These are phyloP conservation scores for Mactra quadrangularis DNA, from an alignment of 1,140 invertebrate genomes.

Conservation along the genomic window DNA sequence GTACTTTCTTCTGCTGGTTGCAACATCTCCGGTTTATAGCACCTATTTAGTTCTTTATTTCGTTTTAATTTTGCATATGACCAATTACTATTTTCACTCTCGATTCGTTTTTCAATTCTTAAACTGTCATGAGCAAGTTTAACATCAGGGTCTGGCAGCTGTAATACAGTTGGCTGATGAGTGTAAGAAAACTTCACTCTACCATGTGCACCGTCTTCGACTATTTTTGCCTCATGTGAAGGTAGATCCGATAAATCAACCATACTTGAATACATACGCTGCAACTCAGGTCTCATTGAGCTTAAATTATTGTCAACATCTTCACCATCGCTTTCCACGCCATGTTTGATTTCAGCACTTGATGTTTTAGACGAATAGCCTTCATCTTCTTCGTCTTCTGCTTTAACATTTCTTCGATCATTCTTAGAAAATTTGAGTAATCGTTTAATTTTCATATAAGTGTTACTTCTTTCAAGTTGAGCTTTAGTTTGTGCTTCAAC, in stretches of 20 bases:
- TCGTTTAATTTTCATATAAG: conserved; percentile 39
- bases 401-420: neutral
- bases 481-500: conserved; percentile 10
- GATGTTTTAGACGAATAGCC: conserved; percentile 61
- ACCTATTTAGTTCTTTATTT: conserved; percentile 52
- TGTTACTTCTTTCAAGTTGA: conserved; percentile 37
- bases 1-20: conserved; percentile 20
- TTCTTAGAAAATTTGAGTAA: conserved; percentile 42
- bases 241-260: conserved; percentile 45
- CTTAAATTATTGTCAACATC: neutral
- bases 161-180: conserved; percentile 41
- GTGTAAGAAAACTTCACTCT: conserved; percentile 49
- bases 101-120: conserved; percentile 30
- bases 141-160: conserved; percentile 46
- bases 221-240: conserved; percentile 30
- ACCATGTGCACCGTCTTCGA: neutral
- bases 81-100: conserved; percentile 44
- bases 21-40: conserved; percentile 41
- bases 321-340: conserved; percentile 19
- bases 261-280: conserved; percentile 47
- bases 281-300: conserved; percentile 1
- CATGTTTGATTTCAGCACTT: conserved; percentile 34
- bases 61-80: conserved; percentile 53
- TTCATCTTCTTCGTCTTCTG: conserved; percentile 54
- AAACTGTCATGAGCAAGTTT: conserved; percentile 23